Percentiles rank a stretch among this genome's conserved stretches.
Evolutionary conservation across 2,888 invertebrate genomes (phyloP).

Genomic region (Polia nebulosa): DNA sequence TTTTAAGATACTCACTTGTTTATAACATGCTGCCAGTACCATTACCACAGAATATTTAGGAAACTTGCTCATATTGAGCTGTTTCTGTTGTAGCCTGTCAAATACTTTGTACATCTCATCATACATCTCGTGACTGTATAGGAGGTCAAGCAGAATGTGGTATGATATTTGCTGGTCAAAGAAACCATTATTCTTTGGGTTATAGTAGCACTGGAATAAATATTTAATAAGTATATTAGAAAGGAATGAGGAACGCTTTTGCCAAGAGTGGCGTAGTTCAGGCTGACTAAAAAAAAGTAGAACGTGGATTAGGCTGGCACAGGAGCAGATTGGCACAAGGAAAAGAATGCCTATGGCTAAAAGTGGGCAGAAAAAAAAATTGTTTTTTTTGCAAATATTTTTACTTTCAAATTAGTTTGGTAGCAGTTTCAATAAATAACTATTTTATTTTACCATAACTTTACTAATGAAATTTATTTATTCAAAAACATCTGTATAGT

Average conservation of each 20-base stretch:
- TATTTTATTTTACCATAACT: no score
- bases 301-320: neutral
- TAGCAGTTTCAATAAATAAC: no score
- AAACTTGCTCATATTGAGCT: conserved; percentile 92
- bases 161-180: conserved; percentile 94
- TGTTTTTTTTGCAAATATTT: no score
- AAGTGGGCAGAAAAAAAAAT: no score
- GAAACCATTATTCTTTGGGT: conserved; percentile 91
- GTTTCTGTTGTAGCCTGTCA: conserved; percentile 91
- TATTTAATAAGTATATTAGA: neutral
- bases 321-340: neutral
- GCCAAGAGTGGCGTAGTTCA: no score
- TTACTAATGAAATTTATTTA: neutral
- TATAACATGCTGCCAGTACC: conserved; percentile 93
- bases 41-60: conserved; percentile 93
- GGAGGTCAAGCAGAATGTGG: conserved; percentile 93
- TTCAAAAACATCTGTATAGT: neutral
- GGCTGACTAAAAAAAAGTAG: no score
- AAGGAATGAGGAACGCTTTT: no score
- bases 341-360: neutral
- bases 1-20: conserved; percentile 91
- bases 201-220: conserved; percentile 91
- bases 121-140: conserved; percentile 93
- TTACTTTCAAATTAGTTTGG: no score
- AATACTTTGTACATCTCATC: conserved; percentile 92